Base-by-base conservation (phyloP, 2,797 vertebrate genomes). In the Masticophis lateralis region DNA sequence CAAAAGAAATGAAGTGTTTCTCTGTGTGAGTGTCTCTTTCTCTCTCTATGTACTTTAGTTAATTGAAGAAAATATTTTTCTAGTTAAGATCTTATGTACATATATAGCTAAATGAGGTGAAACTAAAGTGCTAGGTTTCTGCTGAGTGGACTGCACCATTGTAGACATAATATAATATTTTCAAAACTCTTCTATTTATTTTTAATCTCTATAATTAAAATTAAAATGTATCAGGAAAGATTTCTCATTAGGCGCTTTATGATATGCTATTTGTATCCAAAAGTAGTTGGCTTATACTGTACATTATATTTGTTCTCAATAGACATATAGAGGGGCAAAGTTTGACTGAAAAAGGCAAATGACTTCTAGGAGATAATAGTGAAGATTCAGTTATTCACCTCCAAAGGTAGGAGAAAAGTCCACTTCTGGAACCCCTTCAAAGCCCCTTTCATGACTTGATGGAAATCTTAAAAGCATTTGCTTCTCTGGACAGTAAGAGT, bases 191-290 rank as follows among this genome's bases (percentile, higher is more conserved):
- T 86, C 53, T 87, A 55, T 87, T 28, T 87, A 87, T 87, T 87
- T 87, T 28, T 87, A 53, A 83, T 47, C 74, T 83, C 37, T 83
- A 47, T 83, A 83, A 83, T 83, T 83, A 47, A 83, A 83, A 83
- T 83, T 83, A 83, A 83, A 83, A 83, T 83, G 74, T 83, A 83
- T 83, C 74, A 83, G 74, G 37, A 25, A 83, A 47, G 20, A 83
- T 47, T 83, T 83, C 37, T 83, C 37, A 83, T 83, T 25, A 83
- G 74, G 20, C 10, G 4, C 74, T 83, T 93, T 91, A 93, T 94
- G 74, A 47, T 83, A 25, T 83, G 74, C 74, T 83, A 47, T 83
- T 25, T 83, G 20, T 47, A 83, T 83, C 43, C 9, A 83, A 25
- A 83, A 83, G 10, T 83, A 83, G 74, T 83, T 83, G 20, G 20